Conservation (phyloP, 2,113 vertebrate species). For the Mohoua ochrocephala region DNA sequence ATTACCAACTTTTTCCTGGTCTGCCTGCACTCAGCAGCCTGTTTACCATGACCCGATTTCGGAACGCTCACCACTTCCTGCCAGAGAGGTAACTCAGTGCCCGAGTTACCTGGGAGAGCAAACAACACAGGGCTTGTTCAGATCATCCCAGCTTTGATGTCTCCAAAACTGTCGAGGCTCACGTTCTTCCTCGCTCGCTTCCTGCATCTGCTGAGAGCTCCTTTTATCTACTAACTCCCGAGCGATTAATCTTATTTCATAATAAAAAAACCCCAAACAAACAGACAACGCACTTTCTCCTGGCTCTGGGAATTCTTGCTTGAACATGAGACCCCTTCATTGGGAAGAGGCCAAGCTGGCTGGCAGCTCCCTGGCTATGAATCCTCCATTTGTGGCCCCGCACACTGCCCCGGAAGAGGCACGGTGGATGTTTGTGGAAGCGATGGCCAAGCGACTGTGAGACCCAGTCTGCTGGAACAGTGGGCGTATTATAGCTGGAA, state of each 20-base stretch:
- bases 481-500: constrained; percentile 24
- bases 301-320: constrained; percentile 7
- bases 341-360: constrained; percentile 20
- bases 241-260: neutral
- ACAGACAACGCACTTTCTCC: neutral
- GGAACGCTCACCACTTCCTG: neutral
- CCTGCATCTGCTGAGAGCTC: neutral
- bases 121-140: neutral
- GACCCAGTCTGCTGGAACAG: constrained; percentile 30
- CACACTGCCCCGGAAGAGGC: constrained; percentile 2
- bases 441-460: neutral
- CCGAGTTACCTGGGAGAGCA: neutral
- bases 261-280: neutral
- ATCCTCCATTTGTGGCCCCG: neutral
- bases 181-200: neutral
- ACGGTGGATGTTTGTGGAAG: neutral
- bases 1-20: neutral
- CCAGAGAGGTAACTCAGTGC: neutral
- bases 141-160: neutral
- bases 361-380: constrained; percentile 21
- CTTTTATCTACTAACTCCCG: neutral
- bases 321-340: neutral
- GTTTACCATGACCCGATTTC: neutral
- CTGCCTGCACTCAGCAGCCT: neutral
- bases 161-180: neutral